Evolutionary conservation across 2,113 vertebrate species (phyloP).

Genomic region (Saccopteryx bilineata): DNA sequence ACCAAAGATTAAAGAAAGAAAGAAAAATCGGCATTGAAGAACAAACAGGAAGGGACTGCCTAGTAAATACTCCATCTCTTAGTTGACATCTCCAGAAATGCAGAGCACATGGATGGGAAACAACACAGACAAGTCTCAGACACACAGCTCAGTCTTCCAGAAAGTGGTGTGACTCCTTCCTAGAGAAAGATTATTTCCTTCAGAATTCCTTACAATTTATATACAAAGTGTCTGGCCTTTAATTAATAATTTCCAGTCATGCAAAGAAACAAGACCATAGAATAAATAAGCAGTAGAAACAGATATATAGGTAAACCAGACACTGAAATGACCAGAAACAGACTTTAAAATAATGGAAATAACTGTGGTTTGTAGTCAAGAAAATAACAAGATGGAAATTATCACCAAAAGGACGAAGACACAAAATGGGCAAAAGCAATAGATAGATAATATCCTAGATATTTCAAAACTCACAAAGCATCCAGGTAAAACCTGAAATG

Average conservation of each 20-base stretch:
- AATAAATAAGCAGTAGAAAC: neutral
- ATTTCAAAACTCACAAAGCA: constrained; percentile 29
- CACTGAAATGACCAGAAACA: neutral
- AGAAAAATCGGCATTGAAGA: neutral
- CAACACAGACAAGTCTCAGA: neutral
- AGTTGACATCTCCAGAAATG: neutral
- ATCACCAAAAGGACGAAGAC: neutral
- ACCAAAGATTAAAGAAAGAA: neutral
- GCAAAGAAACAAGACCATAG: neutral
- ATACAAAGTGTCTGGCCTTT: neutral
- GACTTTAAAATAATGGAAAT: neutral
- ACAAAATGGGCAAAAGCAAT: neutral
- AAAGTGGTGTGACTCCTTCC: neutral
- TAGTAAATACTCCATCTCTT: neutral
- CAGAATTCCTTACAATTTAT: neutral
- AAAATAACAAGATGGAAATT: neutral
- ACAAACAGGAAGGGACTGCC: neutral
- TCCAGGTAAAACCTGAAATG: neutral
- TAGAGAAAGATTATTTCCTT: neutral
- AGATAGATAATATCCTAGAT: neutral
- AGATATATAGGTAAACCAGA: neutral
- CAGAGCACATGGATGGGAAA: neutral
- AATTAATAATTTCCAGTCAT: neutral
- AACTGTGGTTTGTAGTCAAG: neutral
- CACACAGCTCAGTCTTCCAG: neutral